These are phyloP conservation scores for Sinocyclocheilus anophthalmus DNA, from an alignment of 2,113 vertebrate species.

Conservation along the genomic window DNA sequence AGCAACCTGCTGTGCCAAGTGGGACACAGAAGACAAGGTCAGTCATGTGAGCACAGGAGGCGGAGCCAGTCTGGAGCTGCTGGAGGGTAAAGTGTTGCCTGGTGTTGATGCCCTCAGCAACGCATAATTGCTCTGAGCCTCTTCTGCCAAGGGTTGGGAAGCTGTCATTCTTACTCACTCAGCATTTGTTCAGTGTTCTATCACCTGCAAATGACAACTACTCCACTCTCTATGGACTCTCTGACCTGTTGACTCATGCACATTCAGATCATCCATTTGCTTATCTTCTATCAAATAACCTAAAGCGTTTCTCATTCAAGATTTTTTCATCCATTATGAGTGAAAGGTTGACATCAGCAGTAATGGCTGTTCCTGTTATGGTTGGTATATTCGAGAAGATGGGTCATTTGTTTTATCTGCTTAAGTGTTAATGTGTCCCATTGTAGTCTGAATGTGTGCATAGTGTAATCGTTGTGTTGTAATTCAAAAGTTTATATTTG, in stretches of 20 bases:
- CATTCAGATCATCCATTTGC: not conserved
- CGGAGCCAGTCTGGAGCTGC: conserved; percentile 94
- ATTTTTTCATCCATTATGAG: not conserved
- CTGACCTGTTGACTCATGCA: conserved; percentile 4
- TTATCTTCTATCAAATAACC: not conserved
- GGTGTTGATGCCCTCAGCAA: conserved; percentile 94
- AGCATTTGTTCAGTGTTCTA: conserved; percentile 54
- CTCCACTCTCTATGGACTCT: conserved; percentile 22
- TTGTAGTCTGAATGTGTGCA: conserved; percentile 5
- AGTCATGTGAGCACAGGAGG: conserved; percentile 98
- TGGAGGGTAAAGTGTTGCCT: conserved; percentile 98
- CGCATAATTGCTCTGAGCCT: conserved; percentile 68
- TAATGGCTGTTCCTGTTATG: not conserved
- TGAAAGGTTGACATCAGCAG: not conserved
- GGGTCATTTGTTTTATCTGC: conserved; percentile 49
- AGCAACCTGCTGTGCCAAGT: conserved; percentile 97
- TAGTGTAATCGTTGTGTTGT: conserved; percentile 35
- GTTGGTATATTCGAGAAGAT: not conserved
- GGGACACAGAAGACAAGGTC: conserved; percentile 98
- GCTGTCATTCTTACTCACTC: conserved; percentile 61
- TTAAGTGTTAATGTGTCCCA: conserved; percentile 44
- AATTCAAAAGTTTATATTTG: conserved; percentile 52
- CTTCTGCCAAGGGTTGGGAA: conserved; percentile 53
- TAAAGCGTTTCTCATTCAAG: not conserved
- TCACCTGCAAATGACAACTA: conserved; percentile 44